Base-by-base conservation (phyloP, 2,113 vertebrate species). In the Scolopax mira region DNA sequence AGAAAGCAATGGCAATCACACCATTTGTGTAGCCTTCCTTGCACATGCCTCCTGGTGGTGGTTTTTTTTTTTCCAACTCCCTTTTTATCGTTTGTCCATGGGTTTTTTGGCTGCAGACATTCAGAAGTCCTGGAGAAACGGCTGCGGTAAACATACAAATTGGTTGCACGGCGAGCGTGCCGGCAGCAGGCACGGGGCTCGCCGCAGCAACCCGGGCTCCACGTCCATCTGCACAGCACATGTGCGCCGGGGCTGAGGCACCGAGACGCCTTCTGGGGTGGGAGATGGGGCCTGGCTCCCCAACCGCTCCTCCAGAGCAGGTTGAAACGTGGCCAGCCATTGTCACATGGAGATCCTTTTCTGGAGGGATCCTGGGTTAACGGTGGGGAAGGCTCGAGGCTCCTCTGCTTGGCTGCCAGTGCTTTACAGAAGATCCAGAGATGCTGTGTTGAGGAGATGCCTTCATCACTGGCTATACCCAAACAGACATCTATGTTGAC, bases 131-230 rank as follows among this genome's bases (percentile, higher is more conserved):
- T 66, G 92, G 92, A 42, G 79, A 42, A 96, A 85, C 10, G 89
- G 92, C 95, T 95, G 96, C 2, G 82, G 88, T 95, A 88, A 95
- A 72, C 81, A 48, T 60, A 85, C 92, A 93, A 88, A 94, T 70
- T 80, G 85, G 37, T 78, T 89, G 74, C 82, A 44, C 81, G 69
- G 90, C 0, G 7, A 96, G 93, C 4, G 15, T 33, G 67, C 84
- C n/a, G 89, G 85, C 85, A 93, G 93, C 73, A 37, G 1, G 35
- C 73, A 52, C 2, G 4, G 81, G 51, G 78, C 78, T 66, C 6
- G 66, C 92, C 8, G 4, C 93, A 71, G 93, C 92, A 35, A 55
- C 77, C 16, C 2, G 3, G 1, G 23, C 75, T 60, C 58, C 0
- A 0, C 21, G 2, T 91, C 94, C 94, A 86, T 97, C 95, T 97